Base-by-base conservation (phyloP, 2,888 invertebrate species). In the Macropis europaea region DNA sequence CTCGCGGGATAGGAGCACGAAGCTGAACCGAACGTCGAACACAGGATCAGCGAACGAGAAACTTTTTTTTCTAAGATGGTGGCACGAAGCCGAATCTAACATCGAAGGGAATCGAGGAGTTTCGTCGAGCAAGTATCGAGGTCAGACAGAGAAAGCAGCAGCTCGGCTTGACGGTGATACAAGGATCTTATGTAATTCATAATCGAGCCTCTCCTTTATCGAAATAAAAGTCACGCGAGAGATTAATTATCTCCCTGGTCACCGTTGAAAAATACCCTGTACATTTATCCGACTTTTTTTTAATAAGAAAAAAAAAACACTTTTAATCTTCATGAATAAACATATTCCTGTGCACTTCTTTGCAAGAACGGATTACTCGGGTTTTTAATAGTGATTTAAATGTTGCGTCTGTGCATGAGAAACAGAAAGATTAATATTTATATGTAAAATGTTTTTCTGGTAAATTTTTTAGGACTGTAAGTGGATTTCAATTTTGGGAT, bases 81-180 rank as follows among this genome's bases (percentile, higher is more conserved):
- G 22, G 11, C 30, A 13, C 11, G 30, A n/a, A 22, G 30, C 17
- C 48, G 38, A 69, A 56, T 68, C 52, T 48, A 59, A 48, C 40
- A 36, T 52, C 48, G 22, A 50, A 56, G 67, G 64, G 72, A 77
- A 83, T 82, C 80, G 76, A 71, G n/a, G n/a, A 71, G 75, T 81
- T 82, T 78, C 79, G 79, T 85, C 82, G 80, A 76, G 74, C 69
- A 82, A 76, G 82, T 84, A 88, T 88, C 81, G 84, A 83, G 87
- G 88, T 87, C 87, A 85, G 82, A 84, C 86, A 85, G 87, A 88
- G 88, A 88, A 88, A 89, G 88, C 87, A 85, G 82, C 78, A 73
- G 60, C 71, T 76, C 69, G 70, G 54, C 72, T 56, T n/a, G n/a
- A 72, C 77, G 75, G 82, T 83, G 82, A 85, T 84, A 86, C 86